Base-by-base conservation (phyloP, 1,140 invertebrate genomes). In the Diabrotica undecimpunctata region DNA sequence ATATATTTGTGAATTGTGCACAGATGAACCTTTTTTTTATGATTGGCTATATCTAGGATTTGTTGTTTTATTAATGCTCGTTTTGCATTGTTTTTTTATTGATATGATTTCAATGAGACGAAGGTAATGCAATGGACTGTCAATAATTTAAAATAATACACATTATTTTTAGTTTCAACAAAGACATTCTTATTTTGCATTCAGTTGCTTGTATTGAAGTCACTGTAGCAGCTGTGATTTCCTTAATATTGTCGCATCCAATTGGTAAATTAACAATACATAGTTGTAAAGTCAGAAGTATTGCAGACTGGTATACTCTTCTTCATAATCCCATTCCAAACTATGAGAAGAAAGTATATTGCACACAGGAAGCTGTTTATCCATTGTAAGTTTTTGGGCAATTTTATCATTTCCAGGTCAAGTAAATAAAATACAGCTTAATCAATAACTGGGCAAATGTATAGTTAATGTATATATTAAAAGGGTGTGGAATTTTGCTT, bases 331-430 rank as follows among this genome's bases (percentile, higher is more conserved):
- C 96, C 35, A 89, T 86, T 70, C 93, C 95, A 7, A 92, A 96
- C 78, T 98, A 97, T 81, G 90, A 92, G 70, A 84, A 88, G 59
- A 91, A 88, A 60, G 79, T 98, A 13, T 88, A 96, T 80, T 99
- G 96, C 79, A 96, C 96, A 0, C 94, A 98, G 75, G 96, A 98
- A 83, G 93, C 95, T 54, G 95, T 98, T 0, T 98, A 96, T 84
- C 96, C 96, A 59, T 82, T 98, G 91, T 97, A 86, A 90, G 89
- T 86, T 58, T 67, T 3, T 69, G 62, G 51, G 58, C 54, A 67
- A 55, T 37, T 10, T 54, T 54, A 12, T 54, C 12, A 9, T 41
- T 54, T 54, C 53, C n/a, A 46, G 8, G 1, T 46, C 8, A 3
- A 46, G n/a, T 46, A 46, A 46, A 46, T 2, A 46, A 46, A n/a